These are phyloP conservation scores for Cephus pygmeus DNA, from an alignment of 2,888 invertebrate genomes.

Conservation along the genomic window DNA sequence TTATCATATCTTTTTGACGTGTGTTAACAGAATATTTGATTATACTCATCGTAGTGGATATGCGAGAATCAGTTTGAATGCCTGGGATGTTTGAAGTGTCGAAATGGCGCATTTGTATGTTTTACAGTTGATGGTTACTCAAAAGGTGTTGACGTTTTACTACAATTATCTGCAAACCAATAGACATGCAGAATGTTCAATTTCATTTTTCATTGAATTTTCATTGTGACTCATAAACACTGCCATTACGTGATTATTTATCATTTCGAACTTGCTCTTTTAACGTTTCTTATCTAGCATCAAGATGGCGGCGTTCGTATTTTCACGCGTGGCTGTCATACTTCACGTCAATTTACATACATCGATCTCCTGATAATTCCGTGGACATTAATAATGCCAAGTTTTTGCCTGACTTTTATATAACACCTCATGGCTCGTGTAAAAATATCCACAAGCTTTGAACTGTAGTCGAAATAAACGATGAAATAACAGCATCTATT, in stretches of 20 bases:
- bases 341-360: not conserved
- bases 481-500: slow-evolving; percentile 48
- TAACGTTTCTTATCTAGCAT: not conserved
- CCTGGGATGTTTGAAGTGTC: not conserved
- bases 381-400: slow-evolving; percentile 25
- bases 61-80: not conserved
- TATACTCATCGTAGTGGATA: not conserved
- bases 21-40: not conserved
- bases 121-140: not conserved
- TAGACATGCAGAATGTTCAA: not conserved
- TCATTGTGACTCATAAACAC: not conserved
- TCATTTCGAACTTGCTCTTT: not conserved
- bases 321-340: not conserved
- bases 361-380: slow-evolving; percentile 27
- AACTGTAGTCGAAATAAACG: slow-evolving; percentile 41
- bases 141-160: not conserved
- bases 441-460: slow-evolving; percentile 44
- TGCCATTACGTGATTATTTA: not conserved
- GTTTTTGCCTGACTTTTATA: slow-evolving; percentile 36
- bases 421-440: slow-evolving; percentile 44
- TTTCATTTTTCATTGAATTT: not conserved
- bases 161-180: not conserved
- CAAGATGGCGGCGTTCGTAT: not conserved
- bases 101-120: not conserved
- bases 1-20: not conserved